Base-by-base conservation (phyloP, 1,140 invertebrate genomes). In the Fopius arisanus region DNA sequence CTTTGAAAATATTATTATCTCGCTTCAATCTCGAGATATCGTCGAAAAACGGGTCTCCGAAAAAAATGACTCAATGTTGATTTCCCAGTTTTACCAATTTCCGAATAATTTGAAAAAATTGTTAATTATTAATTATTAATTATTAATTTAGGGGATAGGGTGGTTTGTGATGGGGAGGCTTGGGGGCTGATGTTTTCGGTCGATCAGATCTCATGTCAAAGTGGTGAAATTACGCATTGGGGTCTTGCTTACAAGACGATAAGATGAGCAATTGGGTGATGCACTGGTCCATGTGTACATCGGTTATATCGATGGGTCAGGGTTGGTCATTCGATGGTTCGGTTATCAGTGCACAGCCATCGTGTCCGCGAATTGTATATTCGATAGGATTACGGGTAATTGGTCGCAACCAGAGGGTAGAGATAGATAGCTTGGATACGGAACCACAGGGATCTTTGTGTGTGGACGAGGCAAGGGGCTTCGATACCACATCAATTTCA, bases 341-440 rank as follows among this genome's bases (percentile, higher is more conserved):
- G 16, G 62, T 72, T 72, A 72, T 72, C 62, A 72, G 37, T 26
- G 31, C 29, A 31, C 29, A n/a, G 19, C 65, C 65, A 67, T 73
- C 65, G 48, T 66, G 51, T 48, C 41, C 40, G 26, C 43, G 70
- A 31, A 73, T 73, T 54, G 43, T 59, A 67, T 73, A 54, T 73
- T 67, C 31, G 48, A 65, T 67, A 29, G 71, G 41, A 73, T 73
- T 67, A 72, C 40, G 51, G 62, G 59, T 72, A 73, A 73, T 73
- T 73, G 41, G 71, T 73, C 28, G 40, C 62, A 66, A 54, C 37
- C 26, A 65, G 65, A 37, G 48, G 16, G 28, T 33, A 26, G 14
- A 51, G 23, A 69, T 16, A 51, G 33, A 28, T 37, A 33, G 54
- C 19, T 33, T 71, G 21, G 37, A 71, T 33, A 40, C 54, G 65